phyloP scores from a whole-genome alignment of 2,113 vertebrate species.

The Pao palembangensis region DNA sequence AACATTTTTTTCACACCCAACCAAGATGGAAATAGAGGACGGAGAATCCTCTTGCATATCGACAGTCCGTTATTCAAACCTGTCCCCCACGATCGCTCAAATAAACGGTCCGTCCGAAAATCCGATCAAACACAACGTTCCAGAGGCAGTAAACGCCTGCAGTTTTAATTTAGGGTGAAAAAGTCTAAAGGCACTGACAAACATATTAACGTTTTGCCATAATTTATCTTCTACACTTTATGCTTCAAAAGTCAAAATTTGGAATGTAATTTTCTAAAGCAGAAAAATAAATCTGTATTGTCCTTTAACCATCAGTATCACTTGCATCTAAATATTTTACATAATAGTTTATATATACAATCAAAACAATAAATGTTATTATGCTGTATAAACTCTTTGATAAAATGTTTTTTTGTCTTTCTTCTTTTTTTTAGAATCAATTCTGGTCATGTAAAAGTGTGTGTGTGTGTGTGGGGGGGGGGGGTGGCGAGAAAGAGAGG shows the following conservation, averaged over 20 bases:
- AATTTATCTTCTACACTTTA: no score
- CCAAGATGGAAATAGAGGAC: background rate
- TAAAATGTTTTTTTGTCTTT: no score
- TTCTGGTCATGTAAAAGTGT: background rate
- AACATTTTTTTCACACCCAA: background rate
- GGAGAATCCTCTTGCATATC: background rate
- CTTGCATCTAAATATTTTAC: background rate
- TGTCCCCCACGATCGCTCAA: conserved; percentile 10
- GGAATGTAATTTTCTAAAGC: background rate
- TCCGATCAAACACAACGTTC: conserved; percentile 4
- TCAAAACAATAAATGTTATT: no score
- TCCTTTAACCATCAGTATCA: background rate
- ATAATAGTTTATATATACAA: background rate
- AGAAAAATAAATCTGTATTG: background rate
- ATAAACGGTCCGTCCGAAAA: conserved; percentile 16
- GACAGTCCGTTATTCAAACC: conserved; percentile 9
- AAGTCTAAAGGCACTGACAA: no score
- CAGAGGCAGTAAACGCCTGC: background rate
- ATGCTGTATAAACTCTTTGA: no score
- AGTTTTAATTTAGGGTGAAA: no score
- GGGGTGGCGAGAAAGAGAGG: conserved; percentile 6
- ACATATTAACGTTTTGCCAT: no score
- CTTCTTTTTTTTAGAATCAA: no score
- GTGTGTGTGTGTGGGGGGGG: conserved; percentile 39
- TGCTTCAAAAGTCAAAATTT: no score